Percentiles rank a stretch among this genome's conserved stretches.
These are phyloP conservation scores for Chrysodeixis includens DNA, from an alignment of 2,888 invertebrate species.

Conservation along the genomic window DNA sequence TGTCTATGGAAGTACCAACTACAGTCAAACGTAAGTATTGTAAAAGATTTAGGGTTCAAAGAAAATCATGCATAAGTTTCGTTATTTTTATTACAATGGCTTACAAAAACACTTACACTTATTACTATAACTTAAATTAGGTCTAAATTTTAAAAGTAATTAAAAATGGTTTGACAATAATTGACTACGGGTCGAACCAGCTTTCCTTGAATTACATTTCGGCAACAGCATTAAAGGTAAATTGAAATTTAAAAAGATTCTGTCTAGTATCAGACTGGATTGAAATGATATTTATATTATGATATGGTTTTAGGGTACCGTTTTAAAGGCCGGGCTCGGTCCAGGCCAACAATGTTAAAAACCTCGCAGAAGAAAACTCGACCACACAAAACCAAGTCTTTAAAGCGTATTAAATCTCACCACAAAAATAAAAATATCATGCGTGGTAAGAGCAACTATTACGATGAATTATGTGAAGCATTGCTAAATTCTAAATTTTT, in stretches of 20 bases:
- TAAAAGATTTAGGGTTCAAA: not conserved
- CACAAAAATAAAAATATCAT: slow-evolving; percentile 15
- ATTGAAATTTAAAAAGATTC: not conserved
- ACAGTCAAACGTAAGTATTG: slow-evolving; percentile 69
- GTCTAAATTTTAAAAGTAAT: too few species aligned
- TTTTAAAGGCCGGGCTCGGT: slow-evolving; percentile 11
- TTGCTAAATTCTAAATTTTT: not conserved
- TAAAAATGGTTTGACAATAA: too few species aligned
- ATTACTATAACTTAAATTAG: too few species aligned
- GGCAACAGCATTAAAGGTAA: too few species aligned
- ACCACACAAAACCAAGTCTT: not conserved
- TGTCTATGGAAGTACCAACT: slow-evolving; percentile 57
- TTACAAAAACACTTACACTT: too few species aligned
- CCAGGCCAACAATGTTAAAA: slow-evolving; percentile 6
- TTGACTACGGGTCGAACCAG: too few species aligned
- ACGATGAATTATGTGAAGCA: slow-evolving; percentile 15
- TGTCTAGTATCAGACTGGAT: slow-evolving; percentile 4
- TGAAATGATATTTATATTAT: not conserved
- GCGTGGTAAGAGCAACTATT: slow-evolving; percentile 40
- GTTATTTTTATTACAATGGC: too few species aligned
- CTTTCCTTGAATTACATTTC: too few species aligned
- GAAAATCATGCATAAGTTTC: too few species aligned
- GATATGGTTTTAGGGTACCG: slow-evolving; percentile 38
- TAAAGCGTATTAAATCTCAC: slow-evolving; percentile 14
- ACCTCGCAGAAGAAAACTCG: not conserved